phyloP scores from a whole-genome alignment of 2,888 invertebrate species.

The Yponomeuta plumbellus region DNA sequence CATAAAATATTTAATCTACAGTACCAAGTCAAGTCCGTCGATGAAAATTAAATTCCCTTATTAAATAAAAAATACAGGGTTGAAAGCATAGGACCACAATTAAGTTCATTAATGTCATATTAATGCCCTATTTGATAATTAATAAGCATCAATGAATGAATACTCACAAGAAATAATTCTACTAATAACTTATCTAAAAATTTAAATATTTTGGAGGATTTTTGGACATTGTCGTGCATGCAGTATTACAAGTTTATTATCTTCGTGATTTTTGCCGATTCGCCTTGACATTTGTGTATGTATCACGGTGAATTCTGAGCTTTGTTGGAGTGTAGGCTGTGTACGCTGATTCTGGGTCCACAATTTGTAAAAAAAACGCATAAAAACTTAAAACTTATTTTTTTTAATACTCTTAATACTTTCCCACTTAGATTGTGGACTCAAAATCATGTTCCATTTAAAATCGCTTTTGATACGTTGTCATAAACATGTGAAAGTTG shows the following conservation, averaged over 20 bases:
- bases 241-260: slow-evolving; percentile 36
- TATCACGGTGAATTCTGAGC: slow-evolving; percentile 51
- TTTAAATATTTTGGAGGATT: slow-evolving; percentile 46
- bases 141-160: slow-evolving; percentile 10
- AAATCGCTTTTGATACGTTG: slow-evolving; percentile 50
- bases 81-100: not conserved
- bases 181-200: slow-evolving; percentile 6
- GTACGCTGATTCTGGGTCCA: slow-evolving; percentile 48
- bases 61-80: not conserved
- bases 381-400: not conserved
- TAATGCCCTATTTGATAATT: not conserved
- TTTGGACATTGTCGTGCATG: slow-evolving; percentile 69
- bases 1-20: not conserved
- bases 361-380: slow-evolving; percentile 35
- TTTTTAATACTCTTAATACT: slow-evolving; percentile 12
- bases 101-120: not conserved
- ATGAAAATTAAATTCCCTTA: not conserved
- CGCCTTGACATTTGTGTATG: slow-evolving; percentile 35
- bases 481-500: slow-evolving; percentile 53
- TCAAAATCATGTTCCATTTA: slow-evolving; percentile 38
- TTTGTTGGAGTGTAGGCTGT: slow-evolving; percentile 62
- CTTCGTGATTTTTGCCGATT: slow-evolving; percentile 53
- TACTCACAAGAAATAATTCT: slow-evolving; percentile 9
- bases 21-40: not conserved
- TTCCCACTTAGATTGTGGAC: slow-evolving; percentile 41